Evolutionary conservation across 37 sponge, comb jelly and placozoan species (phyloP).

Genomic region (Diacarnus erythraeanus): DNA sequence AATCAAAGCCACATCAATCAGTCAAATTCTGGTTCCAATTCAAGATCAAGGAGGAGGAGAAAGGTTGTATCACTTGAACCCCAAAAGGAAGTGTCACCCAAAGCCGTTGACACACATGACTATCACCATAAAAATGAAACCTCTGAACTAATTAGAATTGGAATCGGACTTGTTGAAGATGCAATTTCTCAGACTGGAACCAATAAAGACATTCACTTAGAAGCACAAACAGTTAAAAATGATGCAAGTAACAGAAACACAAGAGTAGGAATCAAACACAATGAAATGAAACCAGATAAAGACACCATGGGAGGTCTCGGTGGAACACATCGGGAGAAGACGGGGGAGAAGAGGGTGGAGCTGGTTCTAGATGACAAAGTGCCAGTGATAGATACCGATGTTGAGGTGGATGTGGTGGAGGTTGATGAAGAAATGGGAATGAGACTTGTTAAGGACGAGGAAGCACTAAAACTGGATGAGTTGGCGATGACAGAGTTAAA

Average conservation of each 20-base stretch:
- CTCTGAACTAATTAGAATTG: background rate
- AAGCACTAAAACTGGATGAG: background rate
- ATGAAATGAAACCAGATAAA: too few relatives aligned
- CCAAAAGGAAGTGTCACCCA: background rate
- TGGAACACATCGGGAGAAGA: too few relatives aligned
- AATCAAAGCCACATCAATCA: background rate
- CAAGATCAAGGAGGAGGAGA: background rate
- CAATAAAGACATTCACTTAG: background rate
- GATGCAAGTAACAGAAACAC: background rate
- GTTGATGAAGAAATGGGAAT: background rate
- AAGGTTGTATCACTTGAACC: background rate
- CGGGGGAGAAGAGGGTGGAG: background rate
- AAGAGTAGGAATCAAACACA: background rate
- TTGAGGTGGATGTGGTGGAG: background rate
- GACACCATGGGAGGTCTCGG: too few relatives aligned
- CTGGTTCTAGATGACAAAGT: too few relatives aligned
- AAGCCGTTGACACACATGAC: background rate
- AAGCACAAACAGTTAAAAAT: background rate
- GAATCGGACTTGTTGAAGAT: background rate
- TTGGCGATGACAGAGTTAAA: background rate
- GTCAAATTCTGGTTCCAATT: background rate
- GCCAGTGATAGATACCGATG: background rate
- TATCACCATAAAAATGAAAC: too few relatives aligned
- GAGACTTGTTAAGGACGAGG: slow-evolving; percentile 6
- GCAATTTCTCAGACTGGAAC: background rate